Evolutionary conservation across 2,888 invertebrate genomes (phyloP).

Genomic region (Andrena hattorfiana): DNA sequence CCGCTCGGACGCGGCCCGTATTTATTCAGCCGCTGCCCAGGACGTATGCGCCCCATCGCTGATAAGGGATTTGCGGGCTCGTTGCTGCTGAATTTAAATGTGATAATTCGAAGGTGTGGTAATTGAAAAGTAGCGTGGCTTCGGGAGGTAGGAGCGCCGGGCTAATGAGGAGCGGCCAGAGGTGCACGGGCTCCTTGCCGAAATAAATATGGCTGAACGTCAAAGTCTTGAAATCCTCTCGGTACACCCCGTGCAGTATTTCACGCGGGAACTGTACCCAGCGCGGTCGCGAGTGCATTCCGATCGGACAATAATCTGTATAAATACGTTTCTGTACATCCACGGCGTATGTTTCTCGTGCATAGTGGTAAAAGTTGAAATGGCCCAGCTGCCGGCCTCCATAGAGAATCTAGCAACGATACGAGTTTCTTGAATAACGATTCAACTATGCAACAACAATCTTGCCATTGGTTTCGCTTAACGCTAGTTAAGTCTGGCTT

Average conservation of each 20-base stretch:
- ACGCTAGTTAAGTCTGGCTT: background rate
- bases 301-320: background rate
- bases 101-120: conserved; percentile 21
- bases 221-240: too few relatives aligned
- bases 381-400: background rate
- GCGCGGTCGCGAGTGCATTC: background rate
- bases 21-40: conserved; percentile 10
- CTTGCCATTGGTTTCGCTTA: background rate
- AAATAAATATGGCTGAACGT: too few relatives aligned
- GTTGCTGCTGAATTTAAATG: background rate
- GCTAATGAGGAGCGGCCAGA: conserved; percentile 3
- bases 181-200: too few relatives aligned
- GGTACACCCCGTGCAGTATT: background rate
- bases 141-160: background rate
- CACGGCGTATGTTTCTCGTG: background rate
- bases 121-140: background rate
- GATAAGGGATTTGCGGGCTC: background rate
- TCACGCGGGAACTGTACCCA: background rate
- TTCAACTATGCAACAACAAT: background rate
- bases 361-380: background rate
- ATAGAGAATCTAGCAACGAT: background rate
- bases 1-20: background rate
- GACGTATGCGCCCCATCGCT: conserved; percentile 4
- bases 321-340: background rate
- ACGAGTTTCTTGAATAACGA: background rate